Conservation (phyloP, 2,797 vertebrate species). For the Phalloptychus januarius region DNA sequence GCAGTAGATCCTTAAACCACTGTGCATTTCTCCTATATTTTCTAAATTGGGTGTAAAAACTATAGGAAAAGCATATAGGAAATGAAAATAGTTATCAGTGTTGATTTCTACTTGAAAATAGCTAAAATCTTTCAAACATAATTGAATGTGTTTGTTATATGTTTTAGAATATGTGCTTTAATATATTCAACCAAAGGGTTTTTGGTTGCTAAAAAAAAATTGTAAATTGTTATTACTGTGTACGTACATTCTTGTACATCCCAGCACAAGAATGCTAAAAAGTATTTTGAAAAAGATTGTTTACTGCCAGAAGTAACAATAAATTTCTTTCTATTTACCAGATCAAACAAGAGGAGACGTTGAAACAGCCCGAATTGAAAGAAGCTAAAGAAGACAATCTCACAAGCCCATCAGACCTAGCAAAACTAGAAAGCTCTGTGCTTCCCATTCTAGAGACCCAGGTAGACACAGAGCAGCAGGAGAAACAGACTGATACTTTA, state of each 20-base stretch:
- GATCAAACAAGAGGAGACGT: slow-evolving; percentile 78
- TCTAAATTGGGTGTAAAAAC: background rate
- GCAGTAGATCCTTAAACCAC: slow-evolving; percentile 16
- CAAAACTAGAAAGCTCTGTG: slow-evolving; percentile 92
- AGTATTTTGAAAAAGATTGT: background rate
- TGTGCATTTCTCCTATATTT: background rate
- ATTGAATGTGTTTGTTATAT: background rate
- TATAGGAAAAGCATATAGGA: too few species aligned
- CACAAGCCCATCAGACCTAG: slow-evolving; percentile 90
- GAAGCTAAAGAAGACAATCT: slow-evolving; percentile 85
- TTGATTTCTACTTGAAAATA: background rate
- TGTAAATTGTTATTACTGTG: background rate
- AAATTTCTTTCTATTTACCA: slow-evolving; percentile 57
- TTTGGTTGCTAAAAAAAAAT: background rate
- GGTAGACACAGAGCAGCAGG: slow-evolving; percentile 77
- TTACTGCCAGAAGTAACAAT: background rate
- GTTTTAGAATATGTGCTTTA: background rate
- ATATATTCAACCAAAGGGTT: background rate
- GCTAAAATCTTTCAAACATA: background rate
- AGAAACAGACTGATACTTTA: slow-evolving; percentile 81
- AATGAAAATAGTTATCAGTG: background rate
- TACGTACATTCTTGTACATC: too few species aligned
- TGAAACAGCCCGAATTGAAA: slow-evolving; percentile 81
- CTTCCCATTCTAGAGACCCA: slow-evolving; percentile 87
- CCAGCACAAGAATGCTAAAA: background rate